Conservation (phyloP, 2,797 vertebrate species). For the Pipistrellus kuhlii region DNA sequence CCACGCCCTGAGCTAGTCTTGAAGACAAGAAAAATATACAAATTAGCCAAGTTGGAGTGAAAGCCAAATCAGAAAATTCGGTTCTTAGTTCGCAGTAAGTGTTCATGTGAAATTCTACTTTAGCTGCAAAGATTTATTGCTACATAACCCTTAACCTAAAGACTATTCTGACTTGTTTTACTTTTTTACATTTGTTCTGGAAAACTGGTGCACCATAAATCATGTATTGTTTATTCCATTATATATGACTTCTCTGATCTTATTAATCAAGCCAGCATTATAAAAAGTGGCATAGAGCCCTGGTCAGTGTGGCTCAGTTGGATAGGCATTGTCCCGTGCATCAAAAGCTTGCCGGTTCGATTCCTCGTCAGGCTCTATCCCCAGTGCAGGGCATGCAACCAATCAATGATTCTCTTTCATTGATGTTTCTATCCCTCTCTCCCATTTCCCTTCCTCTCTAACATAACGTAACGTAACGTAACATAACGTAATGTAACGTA, state of each 20-base stretch:
- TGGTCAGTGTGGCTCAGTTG: not conserved
- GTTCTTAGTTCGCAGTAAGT: not conserved
- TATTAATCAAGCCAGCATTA: not conserved
- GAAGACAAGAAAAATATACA: not conserved
- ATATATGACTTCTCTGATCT: not conserved
- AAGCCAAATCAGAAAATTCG: not conserved
- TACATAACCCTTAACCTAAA: not conserved
- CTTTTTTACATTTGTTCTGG: not conserved
- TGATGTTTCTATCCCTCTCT: not conserved
- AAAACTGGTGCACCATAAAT: not conserved
- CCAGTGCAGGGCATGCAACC: not conserved
- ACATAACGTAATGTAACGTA: too few relatives aligned
- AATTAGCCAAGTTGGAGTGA: not conserved
- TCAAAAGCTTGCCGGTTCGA: not conserved
- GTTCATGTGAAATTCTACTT: not conserved
- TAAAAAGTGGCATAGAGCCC: not conserved
- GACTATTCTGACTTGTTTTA: not conserved
- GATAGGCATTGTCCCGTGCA: not conserved
- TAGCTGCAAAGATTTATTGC: not conserved
- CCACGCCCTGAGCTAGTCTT: not conserved
- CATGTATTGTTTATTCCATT: not conserved
- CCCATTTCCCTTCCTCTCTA: not conserved
- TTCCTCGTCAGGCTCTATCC: not conserved
- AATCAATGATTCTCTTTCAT: not conserved
- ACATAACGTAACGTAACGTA: too few relatives aligned